Conservation (phyloP, 2,797 vertebrate species). For the Lerista edwardsae region DNA sequence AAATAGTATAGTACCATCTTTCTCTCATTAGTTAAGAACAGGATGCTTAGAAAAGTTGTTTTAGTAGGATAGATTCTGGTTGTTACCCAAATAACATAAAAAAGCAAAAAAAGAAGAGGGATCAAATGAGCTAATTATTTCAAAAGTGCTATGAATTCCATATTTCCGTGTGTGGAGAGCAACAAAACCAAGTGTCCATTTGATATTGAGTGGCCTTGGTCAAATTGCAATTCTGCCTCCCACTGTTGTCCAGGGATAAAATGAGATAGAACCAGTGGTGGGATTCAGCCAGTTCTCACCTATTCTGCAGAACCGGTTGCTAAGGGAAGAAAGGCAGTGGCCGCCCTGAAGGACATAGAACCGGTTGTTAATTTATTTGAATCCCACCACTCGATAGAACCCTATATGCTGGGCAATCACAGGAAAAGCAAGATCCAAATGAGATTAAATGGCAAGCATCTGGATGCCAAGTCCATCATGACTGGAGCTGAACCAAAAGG, state of each 20-base stretch:
- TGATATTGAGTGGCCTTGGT: not conserved
- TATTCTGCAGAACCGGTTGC: no score
- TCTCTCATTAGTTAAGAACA: slow-evolving; percentile 23
- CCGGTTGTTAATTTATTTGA: no score
- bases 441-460: not conserved
- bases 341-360: no score
- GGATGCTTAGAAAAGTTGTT: slow-evolving; percentile 42
- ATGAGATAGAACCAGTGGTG: no score
- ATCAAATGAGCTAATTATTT: not conserved
- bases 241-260: not conserved
- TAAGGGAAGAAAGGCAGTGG: no score
- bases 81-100: slow-evolving; percentile 18
- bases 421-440: not conserved
- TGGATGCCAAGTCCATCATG: not conserved
- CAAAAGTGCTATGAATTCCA: not conserved
- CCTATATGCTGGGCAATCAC: not conserved
- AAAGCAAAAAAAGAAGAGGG: not conserved
- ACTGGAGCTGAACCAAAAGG: not conserved
- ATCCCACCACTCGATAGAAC: not conserved
- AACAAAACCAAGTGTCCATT: not conserved
- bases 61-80: not conserved
- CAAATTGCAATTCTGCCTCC: not conserved
- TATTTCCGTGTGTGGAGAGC: not conserved
- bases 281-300: no score
- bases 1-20: slow-evolving; percentile 20